phyloP scores from a whole-genome alignment of 2,797 vertebrate species.

The Hafferia zeledoni region DNA sequence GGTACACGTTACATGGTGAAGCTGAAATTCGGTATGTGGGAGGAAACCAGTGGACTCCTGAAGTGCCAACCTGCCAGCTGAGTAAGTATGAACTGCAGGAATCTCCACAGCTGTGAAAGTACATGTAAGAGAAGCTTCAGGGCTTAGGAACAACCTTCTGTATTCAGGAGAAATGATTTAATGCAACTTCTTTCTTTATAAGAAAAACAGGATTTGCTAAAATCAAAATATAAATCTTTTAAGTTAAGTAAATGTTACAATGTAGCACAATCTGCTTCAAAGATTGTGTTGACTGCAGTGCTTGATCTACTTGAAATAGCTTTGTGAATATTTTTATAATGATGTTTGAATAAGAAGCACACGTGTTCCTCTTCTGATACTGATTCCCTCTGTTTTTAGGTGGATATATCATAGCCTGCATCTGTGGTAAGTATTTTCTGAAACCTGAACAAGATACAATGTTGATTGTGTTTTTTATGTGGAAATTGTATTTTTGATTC shows the following conservation, averaged over 20 bases:
- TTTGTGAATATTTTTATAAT: background rate
- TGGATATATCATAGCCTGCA: background rate
- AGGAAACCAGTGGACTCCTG: background rate
- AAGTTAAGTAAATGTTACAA: background rate
- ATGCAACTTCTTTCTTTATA: background rate
- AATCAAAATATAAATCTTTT: background rate
- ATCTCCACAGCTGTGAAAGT: background rate
- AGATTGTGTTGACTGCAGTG: background rate
- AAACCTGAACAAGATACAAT: fast-evolving
- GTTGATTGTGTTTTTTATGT: background rate
- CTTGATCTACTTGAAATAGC: background rate
- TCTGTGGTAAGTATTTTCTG: constrained; percentile 41
- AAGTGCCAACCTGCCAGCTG: constrained; percentile 46
- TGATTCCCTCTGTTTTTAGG: constrained; percentile 30
- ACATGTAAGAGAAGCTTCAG: fast-evolving
- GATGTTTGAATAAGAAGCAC: background rate
- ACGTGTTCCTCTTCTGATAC: background rate
- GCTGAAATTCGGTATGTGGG: background rate
- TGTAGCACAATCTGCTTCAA: background rate
- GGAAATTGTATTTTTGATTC: background rate
- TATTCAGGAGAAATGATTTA: background rate
- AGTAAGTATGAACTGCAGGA: constrained; percentile 25
- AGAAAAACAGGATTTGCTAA: background rate
- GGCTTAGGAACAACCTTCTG: fast-evolving
- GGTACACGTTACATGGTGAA: background rate